A percentile compares a stretch with the other conserved stretches of the same genome.
Evolutionary conservation across 2,888 invertebrate genomes (phyloP).

Genomic region (Parthenolecanium corni): DNA sequence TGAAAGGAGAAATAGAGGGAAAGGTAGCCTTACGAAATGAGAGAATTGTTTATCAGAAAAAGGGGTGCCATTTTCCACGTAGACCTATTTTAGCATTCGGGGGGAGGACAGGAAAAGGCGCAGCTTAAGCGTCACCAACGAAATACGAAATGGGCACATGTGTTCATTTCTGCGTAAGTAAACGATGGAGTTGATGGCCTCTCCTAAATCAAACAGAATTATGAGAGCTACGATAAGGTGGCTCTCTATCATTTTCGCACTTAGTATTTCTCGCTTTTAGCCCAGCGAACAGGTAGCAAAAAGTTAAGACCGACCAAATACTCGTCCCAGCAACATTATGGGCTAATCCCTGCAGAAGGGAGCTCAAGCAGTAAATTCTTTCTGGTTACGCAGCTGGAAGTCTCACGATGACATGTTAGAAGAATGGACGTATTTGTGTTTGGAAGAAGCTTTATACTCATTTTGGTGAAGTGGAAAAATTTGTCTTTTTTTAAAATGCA

Average conservation of each 20-base stretch:
- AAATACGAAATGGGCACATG: conserved; percentile 2
- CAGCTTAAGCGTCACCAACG: background rate
- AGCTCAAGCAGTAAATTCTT: too few relatives aligned
- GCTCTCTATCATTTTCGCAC: conserved; percentile 2
- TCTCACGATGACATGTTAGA: too few relatives aligned
- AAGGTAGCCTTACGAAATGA: conserved; percentile 3
- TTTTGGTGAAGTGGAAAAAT: too few relatives aligned
- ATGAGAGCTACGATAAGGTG: conserved; percentile 11
- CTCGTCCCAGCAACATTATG: too few relatives aligned
- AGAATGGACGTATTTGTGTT: too few relatives aligned
- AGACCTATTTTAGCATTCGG: background rate
- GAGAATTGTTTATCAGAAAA: conserved; percentile 5
- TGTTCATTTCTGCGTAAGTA: conserved; percentile 18
- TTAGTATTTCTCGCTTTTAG: too few relatives aligned
- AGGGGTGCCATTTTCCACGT: background rate
- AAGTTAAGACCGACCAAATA: too few relatives aligned
- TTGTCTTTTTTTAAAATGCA: too few relatives aligned
- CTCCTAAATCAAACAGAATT: conserved; percentile 21
- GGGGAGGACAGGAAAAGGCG: conserved; percentile 4
- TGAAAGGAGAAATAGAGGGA: conserved; percentile 7
- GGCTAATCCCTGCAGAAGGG: too few relatives aligned
- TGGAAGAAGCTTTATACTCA: too few relatives aligned
- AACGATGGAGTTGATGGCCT: conserved; percentile 1
- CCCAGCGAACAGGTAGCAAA: too few relatives aligned
- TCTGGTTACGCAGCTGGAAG: too few relatives aligned